Percentiles rank a stretch among this genome's conserved stretches.
Conservation (phyloP, 2,113 vertebrate genomes). For the Telmatochromis sp. region DNA sequence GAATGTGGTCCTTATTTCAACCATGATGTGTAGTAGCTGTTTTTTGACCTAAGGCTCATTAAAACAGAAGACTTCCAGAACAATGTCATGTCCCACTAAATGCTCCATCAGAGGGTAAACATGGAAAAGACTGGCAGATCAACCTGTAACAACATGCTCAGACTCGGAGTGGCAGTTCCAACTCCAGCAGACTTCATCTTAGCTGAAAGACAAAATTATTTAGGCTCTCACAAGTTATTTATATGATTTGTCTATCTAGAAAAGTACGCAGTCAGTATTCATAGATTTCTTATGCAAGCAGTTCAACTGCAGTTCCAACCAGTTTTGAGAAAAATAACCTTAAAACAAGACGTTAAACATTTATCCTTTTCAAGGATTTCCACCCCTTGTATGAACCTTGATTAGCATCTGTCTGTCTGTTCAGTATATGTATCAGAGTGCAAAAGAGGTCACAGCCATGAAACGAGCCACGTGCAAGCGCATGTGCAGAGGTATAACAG, state of each 20-base stretch:
- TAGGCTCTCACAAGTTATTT: neutral
- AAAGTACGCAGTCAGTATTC: neutral
- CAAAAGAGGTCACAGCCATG: conserved; percentile 11
- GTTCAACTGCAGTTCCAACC: neutral
- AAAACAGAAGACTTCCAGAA: neutral
- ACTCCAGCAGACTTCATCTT: neutral
- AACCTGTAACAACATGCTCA: neutral
- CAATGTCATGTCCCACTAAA: accelerated
- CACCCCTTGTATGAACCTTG: neutral
- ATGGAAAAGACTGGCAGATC: neutral
- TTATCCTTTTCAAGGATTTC: neutral
- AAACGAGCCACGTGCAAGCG: neutral
- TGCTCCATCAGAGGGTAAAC: neutral
- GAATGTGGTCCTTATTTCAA: neutral
- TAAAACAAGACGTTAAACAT: neutral
- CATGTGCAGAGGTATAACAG: neutral
- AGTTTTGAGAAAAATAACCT: neutral
- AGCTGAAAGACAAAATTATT: neutral
- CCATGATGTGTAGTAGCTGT: neutral
- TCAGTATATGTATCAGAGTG: neutral
- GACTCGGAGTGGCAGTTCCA: neutral
- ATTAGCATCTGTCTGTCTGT: neutral
- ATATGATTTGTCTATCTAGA: neutral
- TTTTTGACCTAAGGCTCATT: neutral
- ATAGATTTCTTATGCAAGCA: neutral